phyloP scores from a whole-genome alignment of 2,888 invertebrate genomes.

The Morpho deidamia region DNA sequence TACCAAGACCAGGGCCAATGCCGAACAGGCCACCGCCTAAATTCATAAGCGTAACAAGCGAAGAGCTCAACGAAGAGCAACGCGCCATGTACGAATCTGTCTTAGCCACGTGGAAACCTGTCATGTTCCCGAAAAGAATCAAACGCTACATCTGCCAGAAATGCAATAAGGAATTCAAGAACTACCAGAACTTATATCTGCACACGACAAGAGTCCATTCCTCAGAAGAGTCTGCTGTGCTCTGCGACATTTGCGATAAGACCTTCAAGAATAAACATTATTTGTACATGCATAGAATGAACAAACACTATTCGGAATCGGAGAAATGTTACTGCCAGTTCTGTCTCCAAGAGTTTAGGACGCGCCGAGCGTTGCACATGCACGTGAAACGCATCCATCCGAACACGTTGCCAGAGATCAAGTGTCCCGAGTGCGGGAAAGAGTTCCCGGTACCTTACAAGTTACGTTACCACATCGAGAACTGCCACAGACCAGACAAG shows the following conservation, averaged over 20 bases:
- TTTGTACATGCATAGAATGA: conserved; percentile 70
- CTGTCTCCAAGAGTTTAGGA: conserved; percentile 64
- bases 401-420: conserved; percentile 57
- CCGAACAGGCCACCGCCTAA: conserved; percentile 22
- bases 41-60: conserved; percentile 59
- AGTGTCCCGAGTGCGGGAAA: conserved; percentile 61
- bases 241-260: conserved; percentile 64
- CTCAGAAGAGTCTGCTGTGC: conserved; percentile 58
- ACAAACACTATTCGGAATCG: conserved; percentile 65
- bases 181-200: conserved; percentile 63
- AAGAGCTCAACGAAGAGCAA: conserved; percentile 55
- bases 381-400: conserved; percentile 63
- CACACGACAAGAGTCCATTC: conserved; percentile 68
- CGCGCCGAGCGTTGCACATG: conserved; percentile 59
- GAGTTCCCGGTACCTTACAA: conserved; percentile 64
- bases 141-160: conserved; percentile 61
- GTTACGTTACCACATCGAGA: conserved; percentile 56
- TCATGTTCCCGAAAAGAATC: conserved; percentile 51
- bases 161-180: conserved; percentile 67
- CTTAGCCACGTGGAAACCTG: conserved; percentile 61
- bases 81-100: conserved; percentile 68
- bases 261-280: conserved; percentile 71
- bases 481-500: conserved; percentile 47
- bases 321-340: conserved; percentile 67
- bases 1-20: conserved; percentile 24